Evolutionary conservation across 2,888 invertebrate genomes (phyloP).

Genomic region (Drosophila merina): DNA sequence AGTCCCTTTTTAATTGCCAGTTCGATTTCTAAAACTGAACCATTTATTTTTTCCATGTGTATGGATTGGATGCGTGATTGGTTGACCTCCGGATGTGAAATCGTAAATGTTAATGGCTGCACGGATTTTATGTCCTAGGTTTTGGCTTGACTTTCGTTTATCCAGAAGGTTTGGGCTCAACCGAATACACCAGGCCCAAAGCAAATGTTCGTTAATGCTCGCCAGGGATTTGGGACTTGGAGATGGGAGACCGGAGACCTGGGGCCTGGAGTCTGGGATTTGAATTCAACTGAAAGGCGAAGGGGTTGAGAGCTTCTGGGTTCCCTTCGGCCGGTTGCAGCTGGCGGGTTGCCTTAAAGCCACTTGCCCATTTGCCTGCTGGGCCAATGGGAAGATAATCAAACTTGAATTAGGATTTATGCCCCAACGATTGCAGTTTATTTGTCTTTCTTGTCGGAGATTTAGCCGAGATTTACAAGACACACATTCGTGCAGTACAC

Average conservation of each 20-base stretch:
- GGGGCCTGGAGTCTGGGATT: neutral
- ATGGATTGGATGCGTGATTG: constrained; percentile 10
- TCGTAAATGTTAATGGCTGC: constrained; percentile 65
- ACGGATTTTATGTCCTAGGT: constrained; percentile 43
- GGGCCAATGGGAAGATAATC: constrained; percentile 29
- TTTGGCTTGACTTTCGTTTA: constrained; percentile 18
- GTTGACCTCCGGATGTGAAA: constrained; percentile 29
- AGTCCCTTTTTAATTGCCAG: no score
- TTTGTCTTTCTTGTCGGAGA: constrained; percentile 43
- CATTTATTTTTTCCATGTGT: neutral
- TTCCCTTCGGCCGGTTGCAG: constrained; percentile 14
- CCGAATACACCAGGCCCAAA: constrained; percentile 1
- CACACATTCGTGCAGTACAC: constrained; percentile 4
- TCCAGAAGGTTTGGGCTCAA: constrained; percentile 33
- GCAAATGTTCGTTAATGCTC: constrained; percentile 42
- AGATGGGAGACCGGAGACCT: constrained; percentile 7
- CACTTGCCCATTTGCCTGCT: constrained; percentile 1
- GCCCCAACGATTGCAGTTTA: constrained; percentile 43
- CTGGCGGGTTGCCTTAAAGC: constrained; percentile 23
- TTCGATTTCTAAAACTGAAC: no score
- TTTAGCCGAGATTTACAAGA: constrained; percentile 66
- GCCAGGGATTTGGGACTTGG: constrained; percentile 24
- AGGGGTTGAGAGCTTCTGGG: constrained; percentile 29
- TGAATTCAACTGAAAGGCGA: constrained; percentile 15
- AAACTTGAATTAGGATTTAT: constrained; percentile 49